Base-by-base conservation (phyloP, 2,113 vertebrate genomes). In the Alces alces region DNA sequence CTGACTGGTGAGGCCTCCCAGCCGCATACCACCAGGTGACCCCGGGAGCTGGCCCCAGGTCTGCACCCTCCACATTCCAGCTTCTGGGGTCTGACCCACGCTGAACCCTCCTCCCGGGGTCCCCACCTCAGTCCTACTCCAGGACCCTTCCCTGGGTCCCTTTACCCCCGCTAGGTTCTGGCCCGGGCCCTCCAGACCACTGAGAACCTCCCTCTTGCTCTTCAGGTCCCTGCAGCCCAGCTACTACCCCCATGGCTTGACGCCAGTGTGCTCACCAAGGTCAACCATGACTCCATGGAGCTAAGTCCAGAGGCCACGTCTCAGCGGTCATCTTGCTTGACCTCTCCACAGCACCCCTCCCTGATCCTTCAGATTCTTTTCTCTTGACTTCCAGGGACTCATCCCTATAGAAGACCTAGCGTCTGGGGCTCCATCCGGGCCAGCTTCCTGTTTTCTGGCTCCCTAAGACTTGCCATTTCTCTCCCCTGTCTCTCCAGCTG, bases 121-220 rank as follows among this genome's bases (percentile, higher is more conserved):
- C 52, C 25, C 85, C 39, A 52, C 10, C 43, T 85, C 25, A 30
- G 39, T 78, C 36, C 66, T 66, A 43, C 30, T 47, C 25, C 88
- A 93, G 66, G 58, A 73, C 89, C 52, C 57, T 39, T 89, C 89
- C 86, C 84, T 79, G 57, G 45, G 86, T 91, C 39, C 50, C 52
- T 23, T 85, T 45, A 88, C 3, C 23, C 12, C 14, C 0, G 7
- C 52, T 8, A 76, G 47, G 87, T 91, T 83, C 78, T 43, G 45
- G 47, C 87, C 54, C 5, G 60, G 88, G 82, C 84, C 45, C 79
- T 85, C n/a, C 54, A 92, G 91, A 90, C 78, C 52, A 89, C 58
- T 15, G 73, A 96, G 58, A 96, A 60, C 76, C 85, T 95, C 91
- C 90, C 66, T 94, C 95, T 91, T 57, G 5, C 23, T 83, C 52